A percentile compares a stretch with the other conserved stretches of the same genome.
These are phyloP conservation scores for Mallateleia sp. DNA, from an alignment of 2,888 invertebrate genomes.

Conservation along the genomic window DNA sequence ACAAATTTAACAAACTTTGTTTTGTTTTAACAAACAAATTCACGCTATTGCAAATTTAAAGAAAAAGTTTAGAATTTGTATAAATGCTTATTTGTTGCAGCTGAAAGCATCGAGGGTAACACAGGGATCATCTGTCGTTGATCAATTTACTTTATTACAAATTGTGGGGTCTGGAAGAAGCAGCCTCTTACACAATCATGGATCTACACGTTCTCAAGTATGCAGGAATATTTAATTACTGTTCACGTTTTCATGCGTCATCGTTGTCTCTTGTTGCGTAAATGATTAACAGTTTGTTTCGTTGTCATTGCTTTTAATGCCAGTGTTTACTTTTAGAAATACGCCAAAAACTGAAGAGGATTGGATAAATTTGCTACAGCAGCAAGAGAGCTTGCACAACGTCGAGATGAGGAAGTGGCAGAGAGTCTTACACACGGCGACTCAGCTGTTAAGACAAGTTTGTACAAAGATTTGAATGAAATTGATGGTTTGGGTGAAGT, in stretches of 20 bases:
- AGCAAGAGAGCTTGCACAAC: constrained; percentile 95
- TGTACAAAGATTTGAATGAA: constrained; percentile 81
- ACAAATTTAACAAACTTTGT: too few relatives aligned
- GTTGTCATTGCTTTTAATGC: too few relatives aligned
- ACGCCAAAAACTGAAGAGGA: constrained; percentile 94
- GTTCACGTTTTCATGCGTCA: too few relatives aligned
- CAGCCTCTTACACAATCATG: constrained; percentile 90
- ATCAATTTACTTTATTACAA: constrained; percentile 96
- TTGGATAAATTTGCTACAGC: constrained; percentile 95
- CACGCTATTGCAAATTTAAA: too few relatives aligned
- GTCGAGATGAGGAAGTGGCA: constrained; percentile 96
- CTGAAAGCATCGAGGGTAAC: constrained; percentile 82
- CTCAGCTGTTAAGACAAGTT: constrained; percentile 94
- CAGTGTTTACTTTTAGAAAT: constrained; percentile 90
- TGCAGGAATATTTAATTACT: constrained; percentile 75
- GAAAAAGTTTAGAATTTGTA: too few relatives aligned
- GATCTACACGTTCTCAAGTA: constrained; percentile 91
- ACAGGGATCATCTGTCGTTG: constrained; percentile 90
- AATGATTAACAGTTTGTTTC: too few relatives aligned
- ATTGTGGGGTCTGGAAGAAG: constrained; percentile 93
- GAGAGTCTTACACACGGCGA: constrained; percentile 93
- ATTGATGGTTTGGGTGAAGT: too few relatives aligned
- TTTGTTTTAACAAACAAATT: too few relatives aligned
- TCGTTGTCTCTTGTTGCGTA: too few relatives aligned
- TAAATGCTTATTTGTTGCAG: too few relatives aligned